Evolutionary conservation across 2,797 vertebrate species (phyloP).

Genomic region (Babyrousa celebensis): DNA sequence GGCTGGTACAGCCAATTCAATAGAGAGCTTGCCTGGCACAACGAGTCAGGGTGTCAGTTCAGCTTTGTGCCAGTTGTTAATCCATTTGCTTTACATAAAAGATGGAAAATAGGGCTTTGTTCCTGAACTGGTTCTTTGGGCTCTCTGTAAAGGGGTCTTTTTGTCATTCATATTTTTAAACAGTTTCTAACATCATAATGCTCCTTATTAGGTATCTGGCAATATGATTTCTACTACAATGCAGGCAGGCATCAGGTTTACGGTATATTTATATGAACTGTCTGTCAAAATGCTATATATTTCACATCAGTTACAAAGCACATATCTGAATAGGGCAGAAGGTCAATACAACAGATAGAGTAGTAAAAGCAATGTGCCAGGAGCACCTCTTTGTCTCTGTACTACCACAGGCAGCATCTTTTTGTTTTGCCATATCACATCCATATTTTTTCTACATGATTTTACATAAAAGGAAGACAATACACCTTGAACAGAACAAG

Average conservation of each 20-base stretch:
- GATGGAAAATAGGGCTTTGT: slow-evolving; percentile 86
- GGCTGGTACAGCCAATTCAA: slow-evolving; percentile 88
- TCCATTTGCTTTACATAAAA: slow-evolving; percentile 87
- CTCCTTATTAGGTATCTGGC: slow-evolving; percentile 72
- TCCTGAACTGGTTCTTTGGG: slow-evolving; percentile 82
- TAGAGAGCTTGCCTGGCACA: slow-evolving; percentile 85
- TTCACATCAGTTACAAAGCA: slow-evolving; percentile 70
- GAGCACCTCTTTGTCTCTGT: not conserved
- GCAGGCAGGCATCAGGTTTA: slow-evolving; percentile 62
- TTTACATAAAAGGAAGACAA: slow-evolving; percentile 57
- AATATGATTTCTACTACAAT: slow-evolving; percentile 65
- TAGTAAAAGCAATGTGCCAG: slow-evolving; percentile 56
- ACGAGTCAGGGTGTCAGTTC: slow-evolving; percentile 81
- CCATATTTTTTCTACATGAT: not conserved
- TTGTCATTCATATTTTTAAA: slow-evolving; percentile 12
- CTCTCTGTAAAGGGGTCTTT: slow-evolving; percentile 71
- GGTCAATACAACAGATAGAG: slow-evolving; percentile 29
- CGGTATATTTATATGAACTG: slow-evolving; percentile 71
- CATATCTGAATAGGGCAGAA: slow-evolving; percentile 56
- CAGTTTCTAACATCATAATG: slow-evolving; percentile 73
- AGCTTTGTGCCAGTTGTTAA: slow-evolving; percentile 82
- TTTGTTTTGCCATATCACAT: not conserved
- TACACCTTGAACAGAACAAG: not conserved
- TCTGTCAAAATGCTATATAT: slow-evolving; percentile 73
- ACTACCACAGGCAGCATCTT: not conserved